phyloP scores from a whole-genome alignment of 2,888 invertebrate species.

The Smittia aterrima region DNA sequence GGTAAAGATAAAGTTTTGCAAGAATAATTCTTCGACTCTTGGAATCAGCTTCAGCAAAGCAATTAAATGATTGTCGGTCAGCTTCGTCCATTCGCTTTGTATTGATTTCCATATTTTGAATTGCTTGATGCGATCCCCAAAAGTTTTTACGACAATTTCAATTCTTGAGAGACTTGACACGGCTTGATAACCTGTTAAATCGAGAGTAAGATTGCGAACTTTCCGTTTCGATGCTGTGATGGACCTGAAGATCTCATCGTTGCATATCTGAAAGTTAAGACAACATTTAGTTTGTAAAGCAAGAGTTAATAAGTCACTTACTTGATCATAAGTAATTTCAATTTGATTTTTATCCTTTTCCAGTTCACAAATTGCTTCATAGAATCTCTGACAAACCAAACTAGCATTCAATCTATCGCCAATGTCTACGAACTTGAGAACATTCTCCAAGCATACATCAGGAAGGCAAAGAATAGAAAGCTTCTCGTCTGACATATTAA shows the following conservation, averaged over 20 bases:
- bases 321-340: neutral
- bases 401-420: no score
- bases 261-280: neutral
- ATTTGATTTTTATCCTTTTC: neutral
- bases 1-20: neutral
- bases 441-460: no score
- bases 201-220: neutral
- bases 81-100: neutral
- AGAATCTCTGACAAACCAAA: constrained; percentile 11
- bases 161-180: neutral
- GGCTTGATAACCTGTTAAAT: neutral
- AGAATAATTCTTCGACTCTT: neutral
- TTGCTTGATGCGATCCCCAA: neutral
- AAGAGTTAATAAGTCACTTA: no score
- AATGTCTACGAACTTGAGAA: no score
- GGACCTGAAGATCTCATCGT: neutral
- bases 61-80: neutral
- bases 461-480: no score
- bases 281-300: no score
- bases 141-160: neutral
- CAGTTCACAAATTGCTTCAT: neutral
- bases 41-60: neutral
- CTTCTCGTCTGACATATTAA: no score
- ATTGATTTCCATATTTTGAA: constrained; percentile 24
- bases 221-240: neutral